phyloP scores from a whole-genome alignment of 2,888 invertebrate genomes.

The Pomacea canaliculata region DNA sequence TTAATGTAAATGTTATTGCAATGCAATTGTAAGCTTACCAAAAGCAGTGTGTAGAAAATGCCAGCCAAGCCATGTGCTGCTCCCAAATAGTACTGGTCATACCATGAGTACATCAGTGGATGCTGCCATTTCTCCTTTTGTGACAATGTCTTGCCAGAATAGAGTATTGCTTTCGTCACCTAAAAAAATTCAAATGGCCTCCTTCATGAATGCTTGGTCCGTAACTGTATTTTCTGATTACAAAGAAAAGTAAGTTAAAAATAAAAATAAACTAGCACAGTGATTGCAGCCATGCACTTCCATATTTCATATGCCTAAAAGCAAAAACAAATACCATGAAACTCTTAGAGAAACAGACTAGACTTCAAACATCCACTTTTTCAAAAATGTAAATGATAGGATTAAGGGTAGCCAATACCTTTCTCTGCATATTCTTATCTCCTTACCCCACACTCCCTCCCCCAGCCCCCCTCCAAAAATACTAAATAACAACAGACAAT shows the following conservation, averaged over 20 bases:
- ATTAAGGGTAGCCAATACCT: too few species aligned
- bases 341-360: too few species aligned
- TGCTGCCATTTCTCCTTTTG: conserved; percentile 68
- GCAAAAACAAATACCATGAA: too few species aligned
- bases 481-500: too few species aligned
- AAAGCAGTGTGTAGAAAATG: conserved; percentile 84
- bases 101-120: conserved; percentile 89
- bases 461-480: too few species aligned
- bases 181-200: conserved; percentile 59
- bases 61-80: conserved; percentile 92
- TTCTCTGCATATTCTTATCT: too few species aligned
- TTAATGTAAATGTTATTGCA: too few species aligned
- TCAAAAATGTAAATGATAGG: too few species aligned
- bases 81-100: conserved; percentile 86
- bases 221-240: neutral
- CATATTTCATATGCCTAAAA: too few species aligned
- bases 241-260: neutral
- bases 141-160: conserved; percentile 78
- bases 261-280: neutral
- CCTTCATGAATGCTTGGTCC: neutral
- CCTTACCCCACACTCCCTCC: too few species aligned
- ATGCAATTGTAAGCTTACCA: conserved; percentile 72
- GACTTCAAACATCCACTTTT: too few species aligned
- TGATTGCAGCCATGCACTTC: too few species aligned
- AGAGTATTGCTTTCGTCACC: conserved; percentile 74